Conservation (phyloP, 1,140 invertebrate species). For the Copidosoma floridanum region DNA sequence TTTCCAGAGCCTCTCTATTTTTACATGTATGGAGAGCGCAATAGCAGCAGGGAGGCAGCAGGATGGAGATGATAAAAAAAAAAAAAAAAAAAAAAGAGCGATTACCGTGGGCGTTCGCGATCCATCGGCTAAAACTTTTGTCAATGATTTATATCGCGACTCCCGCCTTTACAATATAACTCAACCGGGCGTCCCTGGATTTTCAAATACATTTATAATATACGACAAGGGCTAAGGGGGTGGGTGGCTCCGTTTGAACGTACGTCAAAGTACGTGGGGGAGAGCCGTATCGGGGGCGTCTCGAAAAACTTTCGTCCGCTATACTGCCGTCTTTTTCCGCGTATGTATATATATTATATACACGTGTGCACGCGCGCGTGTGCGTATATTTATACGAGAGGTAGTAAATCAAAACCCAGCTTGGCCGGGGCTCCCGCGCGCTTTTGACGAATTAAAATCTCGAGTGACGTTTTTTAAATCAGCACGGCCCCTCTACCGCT, state of each 20-base stretch:
- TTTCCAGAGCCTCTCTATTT: constrained; percentile 2
- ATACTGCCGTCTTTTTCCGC: too few species aligned
- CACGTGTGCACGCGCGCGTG: too few species aligned
- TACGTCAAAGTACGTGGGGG: constrained; percentile 1
- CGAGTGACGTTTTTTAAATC: too few species aligned
- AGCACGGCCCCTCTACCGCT: too few species aligned
- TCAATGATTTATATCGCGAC: constrained; percentile 14
- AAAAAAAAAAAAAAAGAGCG: constrained; percentile 3
- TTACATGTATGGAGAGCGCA: constrained; percentile 6
- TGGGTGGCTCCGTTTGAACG: neutral
- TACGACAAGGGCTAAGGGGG: too few species aligned
- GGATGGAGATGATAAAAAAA: too few species aligned
- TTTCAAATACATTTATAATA: neutral
- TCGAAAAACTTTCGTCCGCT: neutral
- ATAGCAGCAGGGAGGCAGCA: neutral
- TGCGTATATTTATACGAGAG: too few species aligned
- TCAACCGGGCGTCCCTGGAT: neutral
- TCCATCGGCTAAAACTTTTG: constrained; percentile 6
- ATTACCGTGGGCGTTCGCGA: constrained; percentile 19
- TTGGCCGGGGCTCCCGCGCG: too few species aligned
- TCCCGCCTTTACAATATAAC: constrained; percentile 7
- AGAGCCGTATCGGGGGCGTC: neutral
- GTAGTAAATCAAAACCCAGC: too few species aligned
- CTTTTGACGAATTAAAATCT: too few species aligned
- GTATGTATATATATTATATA: too few species aligned